Base-by-base conservation (phyloP, 2,888 invertebrate genomes). In the Tricholauxania praeusta region DNA sequence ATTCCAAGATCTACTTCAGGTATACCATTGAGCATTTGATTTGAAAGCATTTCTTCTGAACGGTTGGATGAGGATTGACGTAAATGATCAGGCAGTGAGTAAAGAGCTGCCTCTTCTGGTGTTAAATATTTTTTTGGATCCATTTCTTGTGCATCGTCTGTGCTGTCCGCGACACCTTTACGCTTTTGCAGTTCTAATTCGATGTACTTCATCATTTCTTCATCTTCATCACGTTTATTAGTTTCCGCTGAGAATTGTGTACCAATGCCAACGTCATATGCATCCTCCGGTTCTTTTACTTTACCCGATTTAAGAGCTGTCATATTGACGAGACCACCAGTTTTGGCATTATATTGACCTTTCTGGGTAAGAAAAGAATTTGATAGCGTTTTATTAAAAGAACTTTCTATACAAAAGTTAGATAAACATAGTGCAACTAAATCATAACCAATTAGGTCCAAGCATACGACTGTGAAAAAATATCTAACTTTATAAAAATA, bases 1-100 rank as follows among this genome's bases (percentile, higher is more conserved):
- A 99, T 98, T n/a, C 99, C 99, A 69, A 99, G 90, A 88, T 99
- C 99, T 0, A 99, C 96, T 89, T 99, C 99, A 0, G 99, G 99
- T 78, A 99, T 99, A 52, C 99, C 99, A 84, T 97, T 98, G 6
- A 99, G 89, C 99, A 99, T 99, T 90, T 99, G 99, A 90, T 99
- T 98, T 4, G 99, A 99, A 81, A 99, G 91, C 97, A 99, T 98
- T 89, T 99, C 99, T 87, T 99, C 99, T 2, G 96, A 97, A 83
- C 94, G 91, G 80, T 96, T 94, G 0, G 94, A 92, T 0, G 96
- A 94, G 1, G 96, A 95, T 73, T 94, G 92, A 74, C 97, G 89
- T 69, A 98, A 89, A 85, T 97, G 94, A 80, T 96, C 95, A 1
- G 98, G 98, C 17, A 98, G 90, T 3, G 97, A 94, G 78, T 93